Conservation (phyloP, 2,888 invertebrate genomes). For the Apoda limacodes region DNA sequence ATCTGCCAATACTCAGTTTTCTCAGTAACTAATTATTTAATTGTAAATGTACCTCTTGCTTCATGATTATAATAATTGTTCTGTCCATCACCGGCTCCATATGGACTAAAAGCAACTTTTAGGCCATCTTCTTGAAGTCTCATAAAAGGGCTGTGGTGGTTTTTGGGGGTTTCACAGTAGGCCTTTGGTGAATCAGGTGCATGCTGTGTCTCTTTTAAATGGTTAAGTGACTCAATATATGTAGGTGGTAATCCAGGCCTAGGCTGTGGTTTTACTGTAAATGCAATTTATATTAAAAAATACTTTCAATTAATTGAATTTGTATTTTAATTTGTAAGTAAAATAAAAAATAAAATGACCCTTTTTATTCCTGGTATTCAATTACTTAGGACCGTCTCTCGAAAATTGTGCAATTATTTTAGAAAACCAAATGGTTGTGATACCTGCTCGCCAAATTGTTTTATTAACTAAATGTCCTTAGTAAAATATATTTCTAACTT, state of each 20-base stretch:
- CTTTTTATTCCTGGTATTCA: too few relatives aligned
- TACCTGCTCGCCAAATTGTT: too few relatives aligned
- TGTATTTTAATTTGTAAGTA: too few relatives aligned
- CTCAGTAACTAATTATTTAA: neutral
- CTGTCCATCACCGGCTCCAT: conserved; percentile 59
- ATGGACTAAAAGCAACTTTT: conserved; percentile 43
- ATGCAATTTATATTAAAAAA: too few relatives aligned
- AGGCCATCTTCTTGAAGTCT: conserved; percentile 39
- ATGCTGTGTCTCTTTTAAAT: conserved; percentile 45
- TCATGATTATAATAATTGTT: conserved; percentile 51
- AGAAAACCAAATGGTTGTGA: too few relatives aligned
- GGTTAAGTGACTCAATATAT: conserved; percentile 53
- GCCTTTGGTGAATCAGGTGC: conserved; percentile 42
- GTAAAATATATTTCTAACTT: too few relatives aligned
- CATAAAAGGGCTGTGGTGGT: conserved; percentile 30
- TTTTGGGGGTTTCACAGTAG: conserved; percentile 50
- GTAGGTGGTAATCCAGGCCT: conserved; percentile 48
- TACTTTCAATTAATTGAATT: too few relatives aligned
- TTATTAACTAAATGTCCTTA: too few relatives aligned
- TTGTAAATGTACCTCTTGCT: conserved; percentile 37
- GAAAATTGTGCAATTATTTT: too few relatives aligned
- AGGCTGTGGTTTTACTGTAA: too few relatives aligned
- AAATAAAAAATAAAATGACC: too few relatives aligned
- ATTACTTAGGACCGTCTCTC: too few relatives aligned
- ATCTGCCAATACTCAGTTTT: neutral